Conservation (phyloP, 2,113 vertebrate genomes). For the Pipra filicauda region DNA sequence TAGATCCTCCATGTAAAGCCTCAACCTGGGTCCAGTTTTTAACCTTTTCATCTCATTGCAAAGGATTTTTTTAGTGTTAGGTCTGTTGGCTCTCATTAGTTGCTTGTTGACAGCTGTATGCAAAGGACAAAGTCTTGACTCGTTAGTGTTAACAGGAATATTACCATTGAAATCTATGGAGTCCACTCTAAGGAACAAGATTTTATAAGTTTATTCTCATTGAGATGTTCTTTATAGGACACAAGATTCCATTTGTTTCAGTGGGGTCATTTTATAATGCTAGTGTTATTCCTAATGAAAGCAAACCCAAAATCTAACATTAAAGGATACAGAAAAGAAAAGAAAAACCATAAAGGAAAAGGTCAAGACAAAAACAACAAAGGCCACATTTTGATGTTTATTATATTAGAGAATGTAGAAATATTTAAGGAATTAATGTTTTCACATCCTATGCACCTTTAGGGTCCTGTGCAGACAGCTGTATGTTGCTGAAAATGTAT, state of each 20-base stretch:
- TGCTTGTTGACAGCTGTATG: not conserved
- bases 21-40: not conserved
- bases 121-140: not conserved
- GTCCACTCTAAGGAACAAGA: not conserved
- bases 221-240: not conserved
- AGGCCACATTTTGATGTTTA: not conserved
- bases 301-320: not conserved
- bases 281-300: not conserved
- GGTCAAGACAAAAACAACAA: not conserved
- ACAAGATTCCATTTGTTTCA: not conserved
- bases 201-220: not conserved
- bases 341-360: not conserved
- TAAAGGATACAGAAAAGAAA: not conserved
- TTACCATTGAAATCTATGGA: not conserved
- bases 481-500: not conserved
- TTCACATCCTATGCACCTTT: not conserved
- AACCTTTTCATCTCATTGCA: not conserved
- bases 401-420: not conserved
- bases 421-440: not conserved
- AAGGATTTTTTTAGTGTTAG: not conserved
- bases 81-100: not conserved
- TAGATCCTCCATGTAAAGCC: not conserved
- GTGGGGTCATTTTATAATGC: not conserved
- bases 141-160: not conserved
- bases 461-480: not conserved